Conservation (phyloP, 92 coral and sea anemone genomes). For the Epizoanthus scotinus region DNA sequence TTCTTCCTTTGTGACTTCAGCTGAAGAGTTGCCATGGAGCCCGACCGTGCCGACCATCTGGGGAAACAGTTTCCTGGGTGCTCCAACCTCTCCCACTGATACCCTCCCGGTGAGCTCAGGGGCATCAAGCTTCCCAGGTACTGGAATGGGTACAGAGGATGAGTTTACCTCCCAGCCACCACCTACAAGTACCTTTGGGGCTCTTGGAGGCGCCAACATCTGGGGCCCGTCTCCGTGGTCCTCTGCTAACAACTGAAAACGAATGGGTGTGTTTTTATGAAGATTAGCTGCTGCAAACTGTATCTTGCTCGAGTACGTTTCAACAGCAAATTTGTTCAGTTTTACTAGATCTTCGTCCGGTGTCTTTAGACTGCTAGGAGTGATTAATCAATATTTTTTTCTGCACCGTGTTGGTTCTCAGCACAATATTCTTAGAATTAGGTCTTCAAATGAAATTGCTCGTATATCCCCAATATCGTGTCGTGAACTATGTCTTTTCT, state of each 20-base stretch:
- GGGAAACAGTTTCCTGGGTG: slow-evolving; percentile 4
- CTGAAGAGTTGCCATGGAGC: slow-evolving; percentile 5
- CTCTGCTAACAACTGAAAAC: slow-evolving; percentile 34
- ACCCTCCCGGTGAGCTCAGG: slow-evolving; percentile 34
- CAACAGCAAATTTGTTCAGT: too few species aligned
- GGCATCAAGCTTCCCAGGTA: neutral
- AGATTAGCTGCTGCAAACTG: neutral
- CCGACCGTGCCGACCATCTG: slow-evolving; percentile 15
- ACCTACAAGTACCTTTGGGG: slow-evolving; percentile 25
- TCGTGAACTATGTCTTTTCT: too few species aligned
- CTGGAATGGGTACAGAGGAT: slow-evolving; percentile 17
- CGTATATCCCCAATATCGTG: too few species aligned
- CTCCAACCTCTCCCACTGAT: neutral
- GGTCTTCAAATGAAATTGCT: too few species aligned
- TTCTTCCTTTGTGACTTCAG: slow-evolving; percentile 29
- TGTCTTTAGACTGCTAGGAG: too few species aligned
- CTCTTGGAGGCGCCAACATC: slow-evolving; percentile 37
- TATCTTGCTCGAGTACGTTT: neutral
- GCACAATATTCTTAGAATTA: too few species aligned
- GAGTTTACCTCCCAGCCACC: slow-evolving; percentile 32
- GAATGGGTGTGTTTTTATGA: neutral
- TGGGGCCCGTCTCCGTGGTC: slow-evolving; percentile 42
- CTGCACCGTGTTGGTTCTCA: too few species aligned
- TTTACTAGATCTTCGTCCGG: too few species aligned
- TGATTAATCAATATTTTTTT: too few species aligned